A percentile compares a stretch with the other conserved stretches of the same genome.
Conservation (phyloP, 2,888 invertebrate genomes). For the Pogonocherus hispidulus region DNA sequence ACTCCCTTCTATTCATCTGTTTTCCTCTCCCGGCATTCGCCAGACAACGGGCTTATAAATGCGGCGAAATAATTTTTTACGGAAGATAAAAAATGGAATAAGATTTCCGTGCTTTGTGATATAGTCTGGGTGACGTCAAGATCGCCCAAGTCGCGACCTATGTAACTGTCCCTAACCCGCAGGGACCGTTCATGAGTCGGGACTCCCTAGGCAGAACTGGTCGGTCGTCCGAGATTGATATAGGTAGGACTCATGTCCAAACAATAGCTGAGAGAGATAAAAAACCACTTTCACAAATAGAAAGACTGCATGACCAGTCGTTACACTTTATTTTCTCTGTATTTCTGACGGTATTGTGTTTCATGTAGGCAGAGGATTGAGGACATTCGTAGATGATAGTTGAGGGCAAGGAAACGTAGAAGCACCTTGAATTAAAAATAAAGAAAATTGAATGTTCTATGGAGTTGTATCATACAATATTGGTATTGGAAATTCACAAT, state of each 20-base stretch:
- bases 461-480: no score
- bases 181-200: slow-evolving; percentile 21
- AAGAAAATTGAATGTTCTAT: no score
- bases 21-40: neutral
- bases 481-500: no score
- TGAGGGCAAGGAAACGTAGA: neutral
- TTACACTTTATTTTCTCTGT: slow-evolving; percentile 25
- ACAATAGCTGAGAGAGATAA: slow-evolving; percentile 22
- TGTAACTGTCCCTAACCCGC: slow-evolving; percentile 19
- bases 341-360: neutral
- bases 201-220: slow-evolving; percentile 27
- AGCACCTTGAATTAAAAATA: no score
- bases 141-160: slow-evolving; percentile 24
- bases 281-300: slow-evolving; percentile 32
- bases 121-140: slow-evolving; percentile 19
- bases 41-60: slow-evolving; percentile 1
- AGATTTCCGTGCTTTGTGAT: slow-evolving; percentile 22
- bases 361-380: neutral
- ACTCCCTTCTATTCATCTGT: no score
- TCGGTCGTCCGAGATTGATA: slow-evolving; percentile 26
- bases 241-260: slow-evolving; percentile 25
- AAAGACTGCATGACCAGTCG: slow-evolving; percentile 28
- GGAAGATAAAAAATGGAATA: slow-evolving; percentile 15
- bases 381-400: neutral
- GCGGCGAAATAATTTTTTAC: slow-evolving; percentile 5